Conservation (phyloP, 2,797 vertebrate species). For the Acanthis flammea region DNA sequence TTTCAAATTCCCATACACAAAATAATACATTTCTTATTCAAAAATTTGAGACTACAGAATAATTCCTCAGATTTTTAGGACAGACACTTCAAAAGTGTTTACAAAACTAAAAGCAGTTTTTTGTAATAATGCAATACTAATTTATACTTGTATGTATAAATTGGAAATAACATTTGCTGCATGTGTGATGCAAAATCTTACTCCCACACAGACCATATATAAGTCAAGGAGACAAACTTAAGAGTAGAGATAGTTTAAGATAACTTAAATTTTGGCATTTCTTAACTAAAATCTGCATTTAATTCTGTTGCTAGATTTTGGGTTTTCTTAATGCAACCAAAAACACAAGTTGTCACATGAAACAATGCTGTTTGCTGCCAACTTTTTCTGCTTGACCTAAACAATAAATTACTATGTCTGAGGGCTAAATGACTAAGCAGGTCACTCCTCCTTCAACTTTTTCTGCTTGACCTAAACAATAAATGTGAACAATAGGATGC, state of each 20-base stretch:
- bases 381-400: not conserved
- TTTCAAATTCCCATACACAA: not conserved
- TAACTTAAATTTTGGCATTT: not conserved
- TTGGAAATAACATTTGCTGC: not conserved
- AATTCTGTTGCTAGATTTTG: not conserved
- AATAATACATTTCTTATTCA: not conserved
- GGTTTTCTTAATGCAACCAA: not conserved
- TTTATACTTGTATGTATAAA: not conserved
- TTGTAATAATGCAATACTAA: not conserved
- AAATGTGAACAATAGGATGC: not conserved
- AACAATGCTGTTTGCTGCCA: not conserved
- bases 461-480: not conserved
- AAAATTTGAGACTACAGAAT: not conserved
- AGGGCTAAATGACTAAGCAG: too few relatives aligned
- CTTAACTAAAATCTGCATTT: not conserved
- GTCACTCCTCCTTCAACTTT: not conserved
- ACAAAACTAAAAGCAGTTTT: not conserved
- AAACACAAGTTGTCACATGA: accelerated
- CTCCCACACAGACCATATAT: not conserved
- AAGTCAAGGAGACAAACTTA: not conserved
- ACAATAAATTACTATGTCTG: not conserved
- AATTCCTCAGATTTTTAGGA: not conserved
- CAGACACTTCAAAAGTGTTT: not conserved
- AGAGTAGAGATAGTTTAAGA: not conserved
- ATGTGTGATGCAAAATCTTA: not conserved